Evolutionary conservation across 2,113 vertebrate genomes (phyloP), one percentile per base, ranked within the genome.

Genomic region (Nettapus auritus): DNA sequence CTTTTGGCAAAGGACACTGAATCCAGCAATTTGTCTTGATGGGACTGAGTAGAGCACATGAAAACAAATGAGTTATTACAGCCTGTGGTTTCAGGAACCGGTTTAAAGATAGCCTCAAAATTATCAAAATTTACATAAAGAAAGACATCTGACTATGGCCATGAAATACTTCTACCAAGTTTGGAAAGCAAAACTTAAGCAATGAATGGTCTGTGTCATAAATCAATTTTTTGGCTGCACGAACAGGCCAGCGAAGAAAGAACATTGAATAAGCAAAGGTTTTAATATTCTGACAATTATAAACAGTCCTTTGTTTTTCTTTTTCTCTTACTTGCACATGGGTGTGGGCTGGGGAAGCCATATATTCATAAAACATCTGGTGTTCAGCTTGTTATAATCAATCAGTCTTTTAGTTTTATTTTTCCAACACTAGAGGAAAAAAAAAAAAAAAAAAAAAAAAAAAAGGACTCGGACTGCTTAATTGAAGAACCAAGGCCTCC

Each of bases 81-180:
- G 91, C 62, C 91, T 91, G 96, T 0, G 29, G 87, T 95, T 94
- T 96, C 93, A 95, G 94, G 91, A 94, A 87, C 87, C n/a, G 68
- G 93, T 94, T 97, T 97, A 95, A 97, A 97, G 96, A 96, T 95
- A 96, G 96, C 91, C 91, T 96, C 93, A 94, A 94, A 96, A 97
- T 93, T 97, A 97, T 97, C 92, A 93, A 96, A 96, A 96, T 96
- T 97, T 97, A 93, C 94, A 97, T 95, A 96, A 96, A 97, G 96
- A 96, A 96, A 94, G 94, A 96, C 94, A 96, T 96, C 92, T 87
- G 92, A 96, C 95, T 91, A 77, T 19, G 70, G 36, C 81, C 81
- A 93, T 91, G 93, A 97, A 97, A 97, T 96, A 97, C 86, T 97
- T 96, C 96, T 96, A 96, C 96, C 96, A 97, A 96, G 92, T 97